phyloP scores from a whole-genome alignment of 2,888 invertebrate species.

The Tenthredo distinguenda region DNA sequence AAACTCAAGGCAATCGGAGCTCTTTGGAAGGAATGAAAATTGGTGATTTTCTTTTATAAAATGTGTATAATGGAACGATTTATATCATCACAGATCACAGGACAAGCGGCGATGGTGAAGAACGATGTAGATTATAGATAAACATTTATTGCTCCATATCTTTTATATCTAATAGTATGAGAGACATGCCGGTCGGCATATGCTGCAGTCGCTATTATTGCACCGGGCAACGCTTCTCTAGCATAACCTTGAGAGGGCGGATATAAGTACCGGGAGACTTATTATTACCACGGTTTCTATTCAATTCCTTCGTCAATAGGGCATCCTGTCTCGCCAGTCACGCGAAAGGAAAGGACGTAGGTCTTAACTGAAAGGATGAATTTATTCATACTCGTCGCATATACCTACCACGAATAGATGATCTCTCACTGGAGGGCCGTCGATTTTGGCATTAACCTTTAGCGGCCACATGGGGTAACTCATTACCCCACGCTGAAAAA shows the following conservation, averaged over 20 bases:
- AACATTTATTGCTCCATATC: not conserved
- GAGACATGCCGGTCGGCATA: not conserved
- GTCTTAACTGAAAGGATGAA: conserved; percentile 18
- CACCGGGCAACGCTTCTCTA: conserved; percentile 6
- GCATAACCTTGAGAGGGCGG: conserved; percentile 47
- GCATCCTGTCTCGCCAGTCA: conserved; percentile 61
- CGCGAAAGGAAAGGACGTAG: conserved; percentile 22
- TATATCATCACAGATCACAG: not conserved
- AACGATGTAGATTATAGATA: not conserved
- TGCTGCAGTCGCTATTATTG: not conserved
- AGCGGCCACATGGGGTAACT: no score
- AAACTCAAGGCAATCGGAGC: not conserved
- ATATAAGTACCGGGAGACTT: conserved; percentile 50
- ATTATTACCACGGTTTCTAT: conserved; percentile 59
- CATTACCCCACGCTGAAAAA: no score
- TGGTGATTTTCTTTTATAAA: not conserved
- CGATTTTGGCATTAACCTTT: no score
- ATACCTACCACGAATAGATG: not conserved
- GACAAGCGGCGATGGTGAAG: not conserved
- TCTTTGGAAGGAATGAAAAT: not conserved
- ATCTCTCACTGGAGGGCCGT: not conserved
- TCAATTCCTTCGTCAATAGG: conserved; percentile 63
- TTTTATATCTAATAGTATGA: not conserved
- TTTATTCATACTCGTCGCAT: not conserved
- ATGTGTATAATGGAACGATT: not conserved